phyloP scores from a whole-genome alignment of 2,113 vertebrate species.

The Oncorhynchus masou region DNA sequence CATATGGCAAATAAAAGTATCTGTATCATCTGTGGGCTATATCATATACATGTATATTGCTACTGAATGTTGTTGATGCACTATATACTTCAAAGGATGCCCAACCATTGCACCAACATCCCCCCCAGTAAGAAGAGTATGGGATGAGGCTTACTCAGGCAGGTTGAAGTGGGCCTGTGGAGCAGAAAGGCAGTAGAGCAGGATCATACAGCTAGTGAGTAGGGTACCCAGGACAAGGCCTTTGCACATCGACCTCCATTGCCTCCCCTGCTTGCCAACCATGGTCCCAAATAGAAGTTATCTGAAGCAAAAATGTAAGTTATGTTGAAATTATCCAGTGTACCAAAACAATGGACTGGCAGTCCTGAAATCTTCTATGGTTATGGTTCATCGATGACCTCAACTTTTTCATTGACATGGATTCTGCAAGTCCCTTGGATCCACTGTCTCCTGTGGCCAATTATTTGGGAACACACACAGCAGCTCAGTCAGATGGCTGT shows the following conservation, averaged over 20 bases:
- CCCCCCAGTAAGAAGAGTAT: neutral
- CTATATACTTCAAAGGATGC: neutral
- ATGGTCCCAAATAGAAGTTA: slow-evolving; percentile 69
- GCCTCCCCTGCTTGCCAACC: slow-evolving; percentile 71
- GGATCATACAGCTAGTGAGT: slow-evolving; percentile 89
- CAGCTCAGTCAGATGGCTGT: slow-evolving; percentile 16
- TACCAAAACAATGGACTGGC: neutral
- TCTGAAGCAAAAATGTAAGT: slow-evolving; percentile 52
- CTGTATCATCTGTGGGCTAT: too few species aligned
- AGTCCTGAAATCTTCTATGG: too few species aligned
- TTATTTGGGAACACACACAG: slow-evolving; percentile 27
- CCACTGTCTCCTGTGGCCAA: slow-evolving; percentile 45
- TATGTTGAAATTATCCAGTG: neutral
- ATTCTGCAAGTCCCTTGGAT: neutral
- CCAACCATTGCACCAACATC: neutral
- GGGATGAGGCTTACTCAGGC: slow-evolving; percentile 80
- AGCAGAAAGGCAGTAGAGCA: slow-evolving; percentile 86
- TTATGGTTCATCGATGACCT: neutral
- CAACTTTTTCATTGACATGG: neutral
- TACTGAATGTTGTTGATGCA: too few species aligned
- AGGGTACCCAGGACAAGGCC: slow-evolving; percentile 86
- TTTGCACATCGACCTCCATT: slow-evolving; percentile 90
- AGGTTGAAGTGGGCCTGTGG: slow-evolving; percentile 76
- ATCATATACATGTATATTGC: too few species aligned
- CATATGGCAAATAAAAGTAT: too few species aligned